Evolutionary conservation across 2,797 vertebrate species (phyloP).

Genomic region (Garrulus glandarius): DNA sequence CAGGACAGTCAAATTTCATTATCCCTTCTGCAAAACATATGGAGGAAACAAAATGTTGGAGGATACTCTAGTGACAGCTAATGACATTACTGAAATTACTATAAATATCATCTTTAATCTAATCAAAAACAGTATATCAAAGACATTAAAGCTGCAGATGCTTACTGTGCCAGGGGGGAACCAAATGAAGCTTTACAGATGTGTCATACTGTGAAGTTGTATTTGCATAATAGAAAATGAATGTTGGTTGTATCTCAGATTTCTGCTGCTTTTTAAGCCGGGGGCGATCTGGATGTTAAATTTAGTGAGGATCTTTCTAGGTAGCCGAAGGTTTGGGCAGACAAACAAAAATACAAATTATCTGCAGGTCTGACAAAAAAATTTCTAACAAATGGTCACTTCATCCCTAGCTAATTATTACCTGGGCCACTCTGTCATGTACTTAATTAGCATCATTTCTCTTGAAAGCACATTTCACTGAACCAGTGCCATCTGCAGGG

Average conservation of each 20-base stretch:
- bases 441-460: conserved; percentile 49
- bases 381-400: background rate
- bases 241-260: conserved; percentile 62
- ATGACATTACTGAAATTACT: conserved; percentile 62
- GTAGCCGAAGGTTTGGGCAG: background rate
- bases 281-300: background rate
- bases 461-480: conserved; percentile 33
- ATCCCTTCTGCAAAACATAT: conserved; percentile 44
- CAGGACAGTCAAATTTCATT: conserved; percentile 56
- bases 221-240: conserved; percentile 73
- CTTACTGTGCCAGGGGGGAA: conserved; percentile 53
- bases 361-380: background rate
- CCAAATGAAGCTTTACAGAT: conserved; percentile 66
- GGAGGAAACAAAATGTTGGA: conserved; percentile 58
- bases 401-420: conserved; percentile 48
- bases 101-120: conserved; percentile 64
- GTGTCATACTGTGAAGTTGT: conserved; percentile 65
- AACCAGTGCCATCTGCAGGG: background rate
- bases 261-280: conserved; percentile 23
- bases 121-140: conserved; percentile 63
- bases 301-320: background rate
- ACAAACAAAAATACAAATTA: background rate
- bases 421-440: background rate
- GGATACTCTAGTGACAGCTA: conserved; percentile 61
- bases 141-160: conserved; percentile 50